These are phyloP conservation scores for Lottia scabra DNA, from an alignment of 2,888 invertebrate species.

Conservation along the genomic window DNA sequence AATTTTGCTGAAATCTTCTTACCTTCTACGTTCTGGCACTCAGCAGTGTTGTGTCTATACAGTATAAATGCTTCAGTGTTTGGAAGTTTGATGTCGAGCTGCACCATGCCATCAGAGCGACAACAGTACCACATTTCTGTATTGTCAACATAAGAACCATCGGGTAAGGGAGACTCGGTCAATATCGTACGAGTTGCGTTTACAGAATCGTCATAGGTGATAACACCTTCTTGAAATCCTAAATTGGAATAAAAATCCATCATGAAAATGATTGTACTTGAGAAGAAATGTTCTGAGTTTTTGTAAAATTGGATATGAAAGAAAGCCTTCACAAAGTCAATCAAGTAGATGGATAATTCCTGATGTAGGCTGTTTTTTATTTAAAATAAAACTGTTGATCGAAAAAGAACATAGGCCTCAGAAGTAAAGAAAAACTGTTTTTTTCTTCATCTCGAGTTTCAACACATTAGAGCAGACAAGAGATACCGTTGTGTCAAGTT, in stretches of 20 bases:
- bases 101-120: not conserved
- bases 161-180: not conserved
- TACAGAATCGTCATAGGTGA: not conserved
- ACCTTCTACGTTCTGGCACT: not conserved
- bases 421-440: no score
- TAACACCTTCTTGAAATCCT: not conserved
- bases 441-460: no score
- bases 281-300: no score
- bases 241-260: not conserved
- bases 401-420: no score
- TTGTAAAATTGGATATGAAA: no score
- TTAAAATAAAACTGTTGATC: no score
- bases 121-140: not conserved
- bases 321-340: no score
- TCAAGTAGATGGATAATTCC: no score
- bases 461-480: no score
- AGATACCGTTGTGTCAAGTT: no score
- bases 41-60: not conserved
- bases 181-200: not conserved
- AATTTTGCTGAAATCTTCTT: not conserved
- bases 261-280: no score
- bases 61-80: not conserved
- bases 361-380: no score
- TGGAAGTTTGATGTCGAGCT: not conserved
- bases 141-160: not conserved